Conservation (phyloP, 2,113 vertebrate genomes). For the Origma solitaria region DNA sequence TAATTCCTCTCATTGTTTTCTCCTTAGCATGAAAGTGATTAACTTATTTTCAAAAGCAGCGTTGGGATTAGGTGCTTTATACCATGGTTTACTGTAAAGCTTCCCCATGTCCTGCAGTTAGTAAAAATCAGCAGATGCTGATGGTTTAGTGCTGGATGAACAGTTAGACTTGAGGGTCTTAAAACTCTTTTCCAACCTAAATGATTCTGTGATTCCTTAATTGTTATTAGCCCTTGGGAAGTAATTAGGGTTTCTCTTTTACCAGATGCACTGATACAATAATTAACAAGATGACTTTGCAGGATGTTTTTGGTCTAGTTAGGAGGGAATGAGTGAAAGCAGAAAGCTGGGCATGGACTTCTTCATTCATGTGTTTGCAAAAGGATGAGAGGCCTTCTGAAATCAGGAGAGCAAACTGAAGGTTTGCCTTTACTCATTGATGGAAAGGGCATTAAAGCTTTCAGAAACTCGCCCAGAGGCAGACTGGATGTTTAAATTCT, state of each 20-base stretch:
- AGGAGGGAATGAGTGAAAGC: background rate
- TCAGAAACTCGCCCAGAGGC: background rate
- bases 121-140: background rate
- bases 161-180: background rate
- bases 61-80: background rate
- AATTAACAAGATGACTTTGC: background rate
- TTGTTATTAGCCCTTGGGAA: background rate
- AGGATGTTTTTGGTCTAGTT: background rate
- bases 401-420: background rate
- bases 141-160: background rate
- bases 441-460: background rate
- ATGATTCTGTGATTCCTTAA: background rate
- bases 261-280: background rate
- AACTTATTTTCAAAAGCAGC: background rate
- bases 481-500: background rate
- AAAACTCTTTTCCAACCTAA: background rate
- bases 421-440: background rate
- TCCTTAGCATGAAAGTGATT: conserved; percentile 5
- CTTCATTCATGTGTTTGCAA: background rate
- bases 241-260: background rate
- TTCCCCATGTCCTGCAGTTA: background rate
- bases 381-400: background rate
- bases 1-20: conserved; percentile 17
- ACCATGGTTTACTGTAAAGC: background rate
- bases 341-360: background rate